Conservation (phyloP, 2,888 invertebrate species). For the Oithona nana region DNA sequence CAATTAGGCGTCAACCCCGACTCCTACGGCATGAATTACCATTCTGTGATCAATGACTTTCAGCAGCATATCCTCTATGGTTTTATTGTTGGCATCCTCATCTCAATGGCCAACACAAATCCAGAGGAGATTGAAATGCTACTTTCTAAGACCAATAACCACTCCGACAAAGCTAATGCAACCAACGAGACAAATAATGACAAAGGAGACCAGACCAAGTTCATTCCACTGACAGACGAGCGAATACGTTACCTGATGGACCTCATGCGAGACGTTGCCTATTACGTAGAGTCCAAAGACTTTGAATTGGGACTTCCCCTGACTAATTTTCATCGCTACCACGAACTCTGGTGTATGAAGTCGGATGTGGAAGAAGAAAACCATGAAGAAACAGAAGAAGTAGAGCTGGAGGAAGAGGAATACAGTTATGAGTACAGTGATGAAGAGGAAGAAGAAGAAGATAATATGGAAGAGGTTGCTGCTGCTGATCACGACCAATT, state of each 20-base stretch:
- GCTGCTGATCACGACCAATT: too few species aligned
- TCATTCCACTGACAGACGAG: constrained; percentile 3
- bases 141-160: background rate
- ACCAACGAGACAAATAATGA: background rate
- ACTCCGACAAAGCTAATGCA: background rate
- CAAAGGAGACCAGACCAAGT: background rate
- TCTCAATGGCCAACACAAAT: constrained; percentile 12
- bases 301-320: constrained; percentile 13
- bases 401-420: background rate
- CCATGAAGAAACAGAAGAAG: constrained; percentile 6
- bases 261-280: constrained; percentile 14
- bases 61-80: constrained; percentile 15
- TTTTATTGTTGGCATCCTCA: constrained; percentile 14
- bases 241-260: constrained; percentile 8
- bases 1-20: constrained; percentile 14
- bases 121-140: constrained; percentile 4
- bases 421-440: too few species aligned
- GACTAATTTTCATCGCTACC: constrained; percentile 14
- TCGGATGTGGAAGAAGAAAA: background rate
- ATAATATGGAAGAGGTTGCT: too few species aligned
- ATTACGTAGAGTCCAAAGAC: constrained; percentile 16
- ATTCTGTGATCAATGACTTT: background rate
- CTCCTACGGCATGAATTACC: constrained; percentile 3
- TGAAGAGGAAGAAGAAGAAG: too few species aligned
- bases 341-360: constrained; percentile 17